Conservation (phyloP, 2,888 invertebrate genomes). For the Metopia argyrocephala region DNA sequence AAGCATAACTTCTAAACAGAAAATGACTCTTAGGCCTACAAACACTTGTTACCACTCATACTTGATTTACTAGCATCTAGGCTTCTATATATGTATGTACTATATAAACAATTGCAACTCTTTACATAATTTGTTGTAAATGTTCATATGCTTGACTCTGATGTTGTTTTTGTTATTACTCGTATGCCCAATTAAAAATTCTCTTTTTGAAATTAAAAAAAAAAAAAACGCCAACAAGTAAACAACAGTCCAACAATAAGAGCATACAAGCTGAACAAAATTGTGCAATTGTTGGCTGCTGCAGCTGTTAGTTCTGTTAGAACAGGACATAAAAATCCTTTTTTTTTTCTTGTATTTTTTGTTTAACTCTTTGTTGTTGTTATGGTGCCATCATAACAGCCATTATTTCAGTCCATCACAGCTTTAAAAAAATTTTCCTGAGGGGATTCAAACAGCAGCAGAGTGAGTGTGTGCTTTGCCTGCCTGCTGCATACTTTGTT, state of each 20-base stretch:
- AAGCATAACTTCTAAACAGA: too few species aligned
- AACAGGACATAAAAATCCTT: constrained; percentile 42
- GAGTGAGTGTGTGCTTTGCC: not conserved
- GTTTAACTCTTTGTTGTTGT: constrained; percentile 50
- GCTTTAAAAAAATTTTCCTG: too few species aligned
- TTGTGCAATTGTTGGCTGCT: constrained; percentile 52
- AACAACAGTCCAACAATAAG: constrained; percentile 8
- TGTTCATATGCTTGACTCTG: not conserved
- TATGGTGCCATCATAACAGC: constrained; percentile 31
- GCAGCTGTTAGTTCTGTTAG: constrained; percentile 8
- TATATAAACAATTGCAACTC: constrained; percentile 19
- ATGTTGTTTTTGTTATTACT: constrained; percentile 21
- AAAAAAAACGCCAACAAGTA: constrained; percentile 24
- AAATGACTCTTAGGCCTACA: not conserved
- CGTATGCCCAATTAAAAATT: constrained; percentile 64
- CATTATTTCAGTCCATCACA: too few species aligned
- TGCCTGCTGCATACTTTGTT: constrained; percentile 58
- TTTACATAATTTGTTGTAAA: constrained; percentile 36
- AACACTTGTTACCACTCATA: not conserved
- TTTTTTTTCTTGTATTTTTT: constrained; percentile 8
- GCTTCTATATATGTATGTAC: not conserved
- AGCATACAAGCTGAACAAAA: constrained; percentile 38
- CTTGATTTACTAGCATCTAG: not conserved
- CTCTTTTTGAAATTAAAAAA: constrained; percentile 48
- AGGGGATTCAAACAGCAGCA: too few species aligned